These are phyloP conservation scores for Otis tarda DNA, from an alignment of 2,113 vertebrate species.

Conservation along the genomic window DNA sequence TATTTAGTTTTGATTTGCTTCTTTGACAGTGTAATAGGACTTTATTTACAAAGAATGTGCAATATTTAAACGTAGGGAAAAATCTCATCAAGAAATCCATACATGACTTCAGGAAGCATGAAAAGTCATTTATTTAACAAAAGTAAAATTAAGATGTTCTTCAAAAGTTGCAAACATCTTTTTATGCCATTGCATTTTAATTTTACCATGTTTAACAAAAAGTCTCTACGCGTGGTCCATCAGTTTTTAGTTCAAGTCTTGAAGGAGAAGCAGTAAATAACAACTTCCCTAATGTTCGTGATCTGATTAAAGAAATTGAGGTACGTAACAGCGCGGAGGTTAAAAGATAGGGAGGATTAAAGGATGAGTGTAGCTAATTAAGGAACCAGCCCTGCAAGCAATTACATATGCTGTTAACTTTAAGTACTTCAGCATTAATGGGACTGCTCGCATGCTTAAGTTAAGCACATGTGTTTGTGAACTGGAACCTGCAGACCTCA, in stretches of 20 bases:
- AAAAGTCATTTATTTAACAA: not conserved
- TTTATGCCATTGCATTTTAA: not conserved
- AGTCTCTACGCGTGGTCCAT: not conserved
- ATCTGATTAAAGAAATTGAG: constrained; percentile 56
- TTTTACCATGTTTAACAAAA: not conserved
- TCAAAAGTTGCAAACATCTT: not conserved
- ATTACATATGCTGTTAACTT: constrained; percentile 56
- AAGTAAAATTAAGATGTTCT: not conserved
- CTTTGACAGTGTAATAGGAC: not conserved
- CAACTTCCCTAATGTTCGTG: constrained; percentile 10
- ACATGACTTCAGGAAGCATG: not conserved
- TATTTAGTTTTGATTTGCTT: not conserved
- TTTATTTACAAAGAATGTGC: not conserved
- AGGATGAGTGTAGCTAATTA: constrained; percentile 58
- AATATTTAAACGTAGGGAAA: not conserved
- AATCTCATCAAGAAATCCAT: not conserved
- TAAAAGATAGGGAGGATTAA: constrained; percentile 52
- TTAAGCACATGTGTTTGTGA: constrained; percentile 39
- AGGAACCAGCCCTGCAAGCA: constrained; percentile 47
- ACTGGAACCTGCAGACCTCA: constrained; percentile 5
- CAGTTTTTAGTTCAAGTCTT: not conserved
- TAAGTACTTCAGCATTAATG: constrained; percentile 38
- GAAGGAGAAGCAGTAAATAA: constrained; percentile 23
- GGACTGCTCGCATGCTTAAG: constrained; percentile 11
- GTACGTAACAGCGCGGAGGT: constrained; percentile 41